Evolutionary conservation across 2,888 invertebrate genomes (phyloP), one percentile per base, ranked within the genome.

Genomic region (Dasysyrphus tricinctus): DNA sequence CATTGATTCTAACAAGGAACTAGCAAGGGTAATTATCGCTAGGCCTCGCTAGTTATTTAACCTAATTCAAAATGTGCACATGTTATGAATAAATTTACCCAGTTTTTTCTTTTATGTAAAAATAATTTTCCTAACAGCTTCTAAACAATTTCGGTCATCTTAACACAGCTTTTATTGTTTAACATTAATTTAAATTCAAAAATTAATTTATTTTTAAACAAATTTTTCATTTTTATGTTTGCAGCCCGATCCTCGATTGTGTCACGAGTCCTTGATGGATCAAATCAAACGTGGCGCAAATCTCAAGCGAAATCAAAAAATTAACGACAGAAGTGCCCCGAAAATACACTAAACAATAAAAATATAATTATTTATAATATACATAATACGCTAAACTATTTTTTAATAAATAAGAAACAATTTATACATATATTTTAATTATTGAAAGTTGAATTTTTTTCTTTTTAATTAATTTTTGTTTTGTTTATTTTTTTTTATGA

Each of bases 261-360:
- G 96, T 89, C 96, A 97, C 92, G 97, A 97, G 88, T 97, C 97
- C 0, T 93, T 98, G n/a, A 97, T 98, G 97, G 98, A 98, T 93
- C 98, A 98, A 91, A 98, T 98, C 85, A 96, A 97, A 90, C 94
- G 96, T 87, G 98, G 98, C 78, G 97, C 97, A 19, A 95, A 96
- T 49, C 92, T 98, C 77, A 95, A 96, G 80, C 95, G 97, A 90
- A 96, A 97, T 88, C 91, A 92, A 89, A 93, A 92, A 89, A 92
- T 92, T 84, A 93, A 93, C 93, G 97, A 97, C 92, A 94, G 97
- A 88, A 97, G 97, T 67, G 97, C 97, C 84, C 97, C 97, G 37
- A 96, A 97, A 93, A 97, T 97, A 92, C 96, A 95, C 91, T 96
- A 93, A 94, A 88, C 88, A 84, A 81, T 87, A 88, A 76, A n/a